Conservation (phyloP, 1,140 invertebrate species). For the Nilaparvata lugens region DNA sequence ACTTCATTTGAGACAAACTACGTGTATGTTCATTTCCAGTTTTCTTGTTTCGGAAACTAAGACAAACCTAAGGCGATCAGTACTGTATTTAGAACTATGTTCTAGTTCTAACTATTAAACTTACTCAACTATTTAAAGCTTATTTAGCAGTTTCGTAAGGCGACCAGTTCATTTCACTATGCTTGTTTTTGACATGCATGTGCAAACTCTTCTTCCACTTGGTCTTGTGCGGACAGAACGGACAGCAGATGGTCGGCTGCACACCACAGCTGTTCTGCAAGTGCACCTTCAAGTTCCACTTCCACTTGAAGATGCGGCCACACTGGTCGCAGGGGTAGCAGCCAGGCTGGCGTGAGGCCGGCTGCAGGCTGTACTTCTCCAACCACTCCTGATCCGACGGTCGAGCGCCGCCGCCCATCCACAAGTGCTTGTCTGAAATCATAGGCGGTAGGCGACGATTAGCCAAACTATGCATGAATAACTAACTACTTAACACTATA, state of each 20-base stretch:
- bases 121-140: too few species aligned
- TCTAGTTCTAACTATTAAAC: too few species aligned
- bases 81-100: too few species aligned
- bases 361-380: neutral
- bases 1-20: too few species aligned
- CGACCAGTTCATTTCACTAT: slow-evolving; percentile 10
- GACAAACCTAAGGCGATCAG: too few species aligned
- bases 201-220: slow-evolving; percentile 40
- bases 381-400: too few species aligned
- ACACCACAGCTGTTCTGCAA: slow-evolving; percentile 45
- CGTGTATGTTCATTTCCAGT: too few species aligned
- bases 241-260: slow-evolving; percentile 38
- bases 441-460: neutral
- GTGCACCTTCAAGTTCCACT: slow-evolving; percentile 36
- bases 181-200: slow-evolving; percentile 37
- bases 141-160: too few species aligned
- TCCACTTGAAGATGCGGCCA: slow-evolving; percentile 23
- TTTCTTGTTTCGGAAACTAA: too few species aligned
- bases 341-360: neutral
- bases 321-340: slow-evolving; percentile 29
- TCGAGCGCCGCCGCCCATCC: too few species aligned
- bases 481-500: too few species aligned
- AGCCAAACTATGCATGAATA: too few species aligned
- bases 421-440: neutral
- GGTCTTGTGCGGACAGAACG: slow-evolving; percentile 33